phyloP scores from a whole-genome alignment of 2,797 vertebrate species.

The Sebastes vulpes region DNA sequence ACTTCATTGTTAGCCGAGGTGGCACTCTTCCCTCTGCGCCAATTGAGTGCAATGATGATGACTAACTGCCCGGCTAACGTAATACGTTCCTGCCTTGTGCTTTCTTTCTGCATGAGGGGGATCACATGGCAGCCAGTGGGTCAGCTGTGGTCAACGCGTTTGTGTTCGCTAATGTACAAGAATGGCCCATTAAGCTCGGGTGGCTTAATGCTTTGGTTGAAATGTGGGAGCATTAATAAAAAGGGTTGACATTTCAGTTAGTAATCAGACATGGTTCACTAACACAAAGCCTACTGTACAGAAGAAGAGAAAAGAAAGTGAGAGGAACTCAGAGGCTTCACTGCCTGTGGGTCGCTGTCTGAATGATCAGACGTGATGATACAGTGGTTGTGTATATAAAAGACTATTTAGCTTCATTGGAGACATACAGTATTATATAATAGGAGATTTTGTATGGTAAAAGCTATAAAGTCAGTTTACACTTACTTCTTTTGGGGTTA shows the following conservation, averaged over 20 bases:
- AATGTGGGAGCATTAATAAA: conserved; percentile 64
- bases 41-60: conserved; percentile 63
- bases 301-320: background rate
- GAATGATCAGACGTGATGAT: conserved; percentile 8
- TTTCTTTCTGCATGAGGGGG: conserved; percentile 28
- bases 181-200: conserved; percentile 68
- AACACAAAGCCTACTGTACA: conserved; percentile 15
- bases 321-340: background rate
- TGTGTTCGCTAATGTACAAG: conserved; percentile 69
- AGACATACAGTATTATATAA: background rate
- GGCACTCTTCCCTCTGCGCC: conserved; percentile 35
- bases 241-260: conserved; percentile 49
- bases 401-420: background rate
- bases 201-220: conserved; percentile 52
- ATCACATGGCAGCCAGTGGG: conserved; percentile 32
- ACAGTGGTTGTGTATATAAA: background rate
- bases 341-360: background rate
- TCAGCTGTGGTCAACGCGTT: conserved; percentile 67
- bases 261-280: conserved; percentile 56
- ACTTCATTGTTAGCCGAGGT: conserved; percentile 47
- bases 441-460: background rate
- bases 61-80: conserved; percentile 64
- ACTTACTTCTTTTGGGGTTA: background rate
- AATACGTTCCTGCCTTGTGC: conserved; percentile 37
- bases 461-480: background rate